Evolutionary conservation across 2,888 invertebrate species (phyloP), one percentile per base, ranked within the genome.

Genomic region (Oscheius sp.): DNA sequence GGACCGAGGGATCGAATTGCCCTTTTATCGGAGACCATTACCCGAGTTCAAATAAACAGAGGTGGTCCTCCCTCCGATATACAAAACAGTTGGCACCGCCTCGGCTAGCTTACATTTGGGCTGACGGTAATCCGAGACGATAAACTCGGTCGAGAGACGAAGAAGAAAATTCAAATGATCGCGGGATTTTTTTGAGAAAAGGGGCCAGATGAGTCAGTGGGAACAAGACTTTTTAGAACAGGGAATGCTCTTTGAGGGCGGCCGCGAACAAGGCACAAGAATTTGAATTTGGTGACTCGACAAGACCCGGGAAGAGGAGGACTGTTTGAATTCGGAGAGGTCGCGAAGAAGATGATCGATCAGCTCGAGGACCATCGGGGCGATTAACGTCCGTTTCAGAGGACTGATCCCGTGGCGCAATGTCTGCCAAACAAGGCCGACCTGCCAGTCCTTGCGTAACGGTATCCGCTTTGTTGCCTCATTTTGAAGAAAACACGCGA

Each of bases 1-100:
- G 35, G 52, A 25, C 49, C 7, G 35, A 35, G 43, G 52, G 66
- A 66, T 66, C 66, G 52, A 52, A 52, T 66, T 66, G 66, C 66
- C 66, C 66, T 66, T 66, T 66, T 27, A 52, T 66, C 66, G 49
- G 27, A 25, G 66, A 35, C 66, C 66, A 66, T 66, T 66, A 66
- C 66, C 49, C 52, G 66, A 49, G 52, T 52, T 66, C 66, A 52
- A 66, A 66, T 66, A 66, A 66, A 66, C 66, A 66, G 27, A 52
- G 27, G 13, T 23, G 21, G 23, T 21, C 43, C 43, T n/a, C n/a
- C n/a, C n/a, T 18, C 16, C 27, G n/a, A 29, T 58, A 41, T 61
- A 64, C 64, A 64, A 64, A 64, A 66, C 58, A 58, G 58, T 58
- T 58, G 58, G 58, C 58, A 35, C 58, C 29, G 27, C 53, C 18